Percentiles rank a stretch among this genome's conserved stretches.
These are phyloP conservation scores for Lamellibrachia columna DNA, from an alignment of 2,888 invertebrate species.

Conservation along the genomic window DNA sequence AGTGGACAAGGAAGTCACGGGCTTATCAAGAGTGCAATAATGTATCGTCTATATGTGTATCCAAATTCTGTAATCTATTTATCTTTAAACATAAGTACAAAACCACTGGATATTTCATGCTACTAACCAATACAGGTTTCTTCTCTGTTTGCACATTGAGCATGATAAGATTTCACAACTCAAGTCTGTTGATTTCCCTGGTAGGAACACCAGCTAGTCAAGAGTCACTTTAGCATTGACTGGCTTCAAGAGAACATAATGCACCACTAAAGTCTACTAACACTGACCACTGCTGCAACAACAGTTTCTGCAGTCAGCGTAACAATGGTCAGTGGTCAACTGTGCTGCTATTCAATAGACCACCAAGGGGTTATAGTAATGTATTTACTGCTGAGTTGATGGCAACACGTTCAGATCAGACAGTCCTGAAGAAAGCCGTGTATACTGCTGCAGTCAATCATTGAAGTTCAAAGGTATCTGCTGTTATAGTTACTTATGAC, in stretches of 20 bases:
- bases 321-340: not conserved
- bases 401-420: not conserved
- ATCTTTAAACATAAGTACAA: not conserved
- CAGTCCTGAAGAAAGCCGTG: not conserved
- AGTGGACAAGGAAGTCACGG: not conserved
- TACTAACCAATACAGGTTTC: not conserved
- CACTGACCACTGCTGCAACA: not conserved
- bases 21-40: not conserved
- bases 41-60: not conserved
- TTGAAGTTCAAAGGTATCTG: no score
- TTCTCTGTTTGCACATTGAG: not conserved
- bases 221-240: not conserved
- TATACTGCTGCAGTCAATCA: no score
- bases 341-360: not conserved
- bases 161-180: not conserved
- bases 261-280: not conserved
- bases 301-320: not conserved
- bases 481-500: no score
- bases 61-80: no score
- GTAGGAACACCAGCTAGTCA: not conserved
- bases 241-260: not conserved
- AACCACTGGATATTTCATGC: not conserved
- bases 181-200: not conserved
- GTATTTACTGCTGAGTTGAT: not conserved
- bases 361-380: not conserved